phyloP scores from a whole-genome alignment of 2,113 vertebrate species.

The Campylomormyrus numenius region DNA sequence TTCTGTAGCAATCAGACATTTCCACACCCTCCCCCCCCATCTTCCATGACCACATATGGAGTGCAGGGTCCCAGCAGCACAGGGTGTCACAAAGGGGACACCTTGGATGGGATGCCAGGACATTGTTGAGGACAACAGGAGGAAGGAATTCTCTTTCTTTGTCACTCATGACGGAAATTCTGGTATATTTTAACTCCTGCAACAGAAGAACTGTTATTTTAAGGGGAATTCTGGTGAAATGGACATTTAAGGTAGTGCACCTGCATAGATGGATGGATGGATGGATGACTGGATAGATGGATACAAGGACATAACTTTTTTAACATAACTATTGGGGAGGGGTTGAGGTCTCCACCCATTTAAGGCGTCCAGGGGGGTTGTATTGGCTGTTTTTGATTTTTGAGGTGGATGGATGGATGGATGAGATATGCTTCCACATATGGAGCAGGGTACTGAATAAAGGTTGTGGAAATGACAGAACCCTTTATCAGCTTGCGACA shows the following conservation, averaged over 20 bases:
- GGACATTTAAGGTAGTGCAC: neutral
- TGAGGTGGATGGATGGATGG: neutral
- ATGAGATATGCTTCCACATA: neutral
- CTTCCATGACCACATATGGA: neutral
- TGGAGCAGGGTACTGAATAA: neutral
- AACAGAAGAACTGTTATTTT: neutral
- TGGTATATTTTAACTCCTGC: neutral
- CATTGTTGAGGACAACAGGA: neutral
- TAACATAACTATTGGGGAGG: neutral
- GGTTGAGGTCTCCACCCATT: too few species aligned
- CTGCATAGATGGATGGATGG: neutral
- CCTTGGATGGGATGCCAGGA: neutral
- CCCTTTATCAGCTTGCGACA: neutral
- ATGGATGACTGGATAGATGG: neutral
- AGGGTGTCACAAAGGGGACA: neutral
- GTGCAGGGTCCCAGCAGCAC: neutral
- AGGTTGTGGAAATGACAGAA: neutral
- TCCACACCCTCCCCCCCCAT: neutral
- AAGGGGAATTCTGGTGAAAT: neutral
- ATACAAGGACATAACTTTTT: neutral
- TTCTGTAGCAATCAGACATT: neutral
- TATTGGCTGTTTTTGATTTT: neutral
- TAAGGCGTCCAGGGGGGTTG: too few species aligned
- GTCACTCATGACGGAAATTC: neutral
- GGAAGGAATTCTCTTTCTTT: neutral